These are phyloP conservation scores for Corynorhinus townsendii DNA, from an alignment of 2,113 vertebrate genomes.

Conservation along the genomic window DNA sequence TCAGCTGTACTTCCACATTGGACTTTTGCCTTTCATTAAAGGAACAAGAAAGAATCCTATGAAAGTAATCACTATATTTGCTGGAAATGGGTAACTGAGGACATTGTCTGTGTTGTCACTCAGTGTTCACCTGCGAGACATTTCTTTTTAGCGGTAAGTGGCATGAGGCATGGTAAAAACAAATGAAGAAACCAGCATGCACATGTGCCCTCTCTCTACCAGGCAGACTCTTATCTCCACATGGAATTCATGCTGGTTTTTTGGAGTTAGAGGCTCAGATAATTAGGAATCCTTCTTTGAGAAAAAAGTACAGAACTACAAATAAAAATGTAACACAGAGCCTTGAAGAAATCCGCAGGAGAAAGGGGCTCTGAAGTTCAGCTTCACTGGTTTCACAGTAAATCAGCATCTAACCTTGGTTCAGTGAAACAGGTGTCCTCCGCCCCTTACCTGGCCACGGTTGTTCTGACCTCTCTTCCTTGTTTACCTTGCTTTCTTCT, in stretches of 20 bases:
- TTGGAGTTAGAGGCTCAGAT: background rate
- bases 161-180: background rate
- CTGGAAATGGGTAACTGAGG: background rate
- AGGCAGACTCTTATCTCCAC: background rate
- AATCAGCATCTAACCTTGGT: background rate
- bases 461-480: background rate
- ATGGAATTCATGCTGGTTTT: background rate
- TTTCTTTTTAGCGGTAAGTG: background rate
- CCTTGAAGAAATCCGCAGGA: background rate
- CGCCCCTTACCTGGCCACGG: accelerated
- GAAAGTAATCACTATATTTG: background rate
- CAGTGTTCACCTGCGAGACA: background rate
- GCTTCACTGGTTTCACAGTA: background rate
- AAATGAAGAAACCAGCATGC: background rate
- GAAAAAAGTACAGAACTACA: background rate
- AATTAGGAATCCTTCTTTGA: background rate
- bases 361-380: background rate
- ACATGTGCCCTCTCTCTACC: background rate
- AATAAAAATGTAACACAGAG: background rate
- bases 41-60: background rate
- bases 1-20: background rate
- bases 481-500: background rate
- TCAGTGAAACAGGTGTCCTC: background rate
- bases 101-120: background rate
- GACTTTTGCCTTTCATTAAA: background rate